A percentile compares a stretch with the other conserved stretches of the same genome.
Evolutionary conservation across 2,113 vertebrate genomes (phyloP).

Genomic region (Phoxinus phoxinus): DNA sequence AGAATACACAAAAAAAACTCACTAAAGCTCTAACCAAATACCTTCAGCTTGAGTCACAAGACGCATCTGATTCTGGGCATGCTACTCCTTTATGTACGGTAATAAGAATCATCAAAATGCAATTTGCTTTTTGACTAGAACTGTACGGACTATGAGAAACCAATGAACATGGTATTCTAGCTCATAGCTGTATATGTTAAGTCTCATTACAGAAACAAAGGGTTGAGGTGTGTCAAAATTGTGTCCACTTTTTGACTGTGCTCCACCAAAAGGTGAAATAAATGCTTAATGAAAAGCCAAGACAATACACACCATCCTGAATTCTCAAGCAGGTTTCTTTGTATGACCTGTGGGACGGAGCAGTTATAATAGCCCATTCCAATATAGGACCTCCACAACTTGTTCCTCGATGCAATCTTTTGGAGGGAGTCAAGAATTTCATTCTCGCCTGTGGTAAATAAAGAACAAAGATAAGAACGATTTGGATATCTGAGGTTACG

Average conservation of each 20-base stretch:
- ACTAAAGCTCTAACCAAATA: not conserved
- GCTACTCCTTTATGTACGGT: not conserved
- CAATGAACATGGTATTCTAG: not conserved
- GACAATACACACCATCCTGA: conserved; percentile 88
- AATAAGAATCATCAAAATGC: conserved; percentile 12
- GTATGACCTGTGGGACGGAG: conserved; percentile 87
- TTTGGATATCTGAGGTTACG: not conserved
- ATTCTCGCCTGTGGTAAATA: conserved; percentile 86
- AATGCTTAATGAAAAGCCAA: not conserved
- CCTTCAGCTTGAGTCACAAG: not conserved
- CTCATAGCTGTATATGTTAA: not conserved
- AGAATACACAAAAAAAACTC: not conserved
- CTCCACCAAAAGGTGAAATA: not conserved
- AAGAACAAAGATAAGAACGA: not conserved
- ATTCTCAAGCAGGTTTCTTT: conserved; percentile 94
- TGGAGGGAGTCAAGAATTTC: conserved; percentile 88
- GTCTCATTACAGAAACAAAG: not conserved
- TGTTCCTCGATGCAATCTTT: conserved; percentile 90
- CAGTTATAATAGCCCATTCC: conserved; percentile 99
- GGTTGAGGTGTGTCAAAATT: not conserved
- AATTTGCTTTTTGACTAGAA: not conserved
- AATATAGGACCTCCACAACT: conserved; percentile 95
- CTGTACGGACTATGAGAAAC: not conserved
- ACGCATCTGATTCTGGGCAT: not conserved
- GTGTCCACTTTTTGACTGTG: not conserved